A percentile compares a stretch with the other conserved stretches of the same genome.
Conservation (phyloP, 2,888 invertebrate genomes). For the Eristalis arbustorum region DNA sequence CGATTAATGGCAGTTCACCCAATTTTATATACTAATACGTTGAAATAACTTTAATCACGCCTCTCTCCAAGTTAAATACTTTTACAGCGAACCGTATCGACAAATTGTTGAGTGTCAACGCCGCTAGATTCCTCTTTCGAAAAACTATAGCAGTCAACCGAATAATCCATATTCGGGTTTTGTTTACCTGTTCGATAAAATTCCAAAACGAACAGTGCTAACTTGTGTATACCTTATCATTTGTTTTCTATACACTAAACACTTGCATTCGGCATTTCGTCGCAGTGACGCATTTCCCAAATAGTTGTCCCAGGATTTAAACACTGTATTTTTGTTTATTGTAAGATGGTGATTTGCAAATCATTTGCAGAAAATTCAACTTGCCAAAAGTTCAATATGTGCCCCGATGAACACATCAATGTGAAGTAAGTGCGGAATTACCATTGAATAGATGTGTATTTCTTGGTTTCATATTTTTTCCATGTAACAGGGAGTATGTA, state of each 20-base stretch:
- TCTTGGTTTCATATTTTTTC: background rate
- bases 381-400: slow-evolving; percentile 78
- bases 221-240: background rate
- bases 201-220: background rate
- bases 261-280: background rate
- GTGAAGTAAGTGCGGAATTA: slow-evolving; percentile 73
- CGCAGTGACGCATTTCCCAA: background rate
- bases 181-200: background rate
- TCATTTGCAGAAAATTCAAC: slow-evolving; percentile 75
- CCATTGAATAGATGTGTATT: background rate
- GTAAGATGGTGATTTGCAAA: slow-evolving; percentile 77
- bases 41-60: too few species aligned
- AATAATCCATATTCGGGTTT: background rate
- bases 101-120: too few species aligned
- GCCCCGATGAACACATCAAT: slow-evolving; percentile 79
- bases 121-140: too few species aligned
- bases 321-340: background rate
- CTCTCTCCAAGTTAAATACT: too few species aligned
- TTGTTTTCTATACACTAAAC: background rate
- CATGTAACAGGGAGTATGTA: slow-evolving; percentile 73
- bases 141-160: background rate
- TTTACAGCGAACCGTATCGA: too few species aligned
- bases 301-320: background rate
- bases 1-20: too few species aligned
- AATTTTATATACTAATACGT: too few species aligned